Evolutionary conservation across 2,797 vertebrate species (phyloP).

Genomic region (Helostoma temminkii): DNA sequence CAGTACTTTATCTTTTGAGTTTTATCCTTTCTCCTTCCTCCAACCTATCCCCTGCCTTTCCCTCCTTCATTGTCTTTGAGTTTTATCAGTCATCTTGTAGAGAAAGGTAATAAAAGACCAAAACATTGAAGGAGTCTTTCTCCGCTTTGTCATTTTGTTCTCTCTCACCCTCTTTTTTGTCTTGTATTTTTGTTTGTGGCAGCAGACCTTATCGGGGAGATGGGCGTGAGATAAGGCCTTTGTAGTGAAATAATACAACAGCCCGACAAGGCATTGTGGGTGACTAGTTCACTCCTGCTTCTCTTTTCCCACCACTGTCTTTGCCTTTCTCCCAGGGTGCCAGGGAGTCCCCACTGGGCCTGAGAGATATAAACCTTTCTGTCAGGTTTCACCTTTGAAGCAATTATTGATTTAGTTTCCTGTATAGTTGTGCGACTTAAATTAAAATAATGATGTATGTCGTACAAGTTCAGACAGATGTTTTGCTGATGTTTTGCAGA

Average conservation of each 20-base stretch:
- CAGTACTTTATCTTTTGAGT: constrained; percentile 59
- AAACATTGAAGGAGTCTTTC: constrained; percentile 53
- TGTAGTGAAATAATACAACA: constrained; percentile 74
- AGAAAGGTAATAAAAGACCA: constrained; percentile 81
- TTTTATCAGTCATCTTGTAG: constrained; percentile 83
- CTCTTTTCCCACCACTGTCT: constrained; percentile 35
- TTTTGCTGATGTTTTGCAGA: background rate
- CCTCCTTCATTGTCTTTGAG: constrained; percentile 77
- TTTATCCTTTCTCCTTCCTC: constrained; percentile 59
- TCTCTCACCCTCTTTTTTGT: constrained; percentile 59
- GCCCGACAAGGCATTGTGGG: constrained; percentile 66
- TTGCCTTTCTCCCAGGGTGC: constrained; percentile 35
- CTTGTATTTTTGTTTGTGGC: constrained; percentile 79
- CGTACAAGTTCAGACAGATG: background rate
- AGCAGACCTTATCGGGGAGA: constrained; percentile 72
- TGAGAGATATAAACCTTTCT: constrained; percentile 50
- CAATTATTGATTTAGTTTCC: too few species aligned
- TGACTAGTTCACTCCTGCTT: constrained; percentile 66
- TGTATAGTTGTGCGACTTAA: background rate
- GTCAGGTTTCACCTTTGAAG: constrained; percentile 43
- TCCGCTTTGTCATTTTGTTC: constrained; percentile 73
- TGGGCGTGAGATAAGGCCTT: constrained; percentile 75
- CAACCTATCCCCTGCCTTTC: constrained; percentile 64
- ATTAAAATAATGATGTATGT: constrained; percentile 8
- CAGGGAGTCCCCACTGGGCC: constrained; percentile 52